A percentile compares a stretch with the other conserved stretches of the same genome.
These are phyloP conservation scores for Stictocephala bisonia DNA, from an alignment of 2,888 invertebrate species.

Conservation along the genomic window DNA sequence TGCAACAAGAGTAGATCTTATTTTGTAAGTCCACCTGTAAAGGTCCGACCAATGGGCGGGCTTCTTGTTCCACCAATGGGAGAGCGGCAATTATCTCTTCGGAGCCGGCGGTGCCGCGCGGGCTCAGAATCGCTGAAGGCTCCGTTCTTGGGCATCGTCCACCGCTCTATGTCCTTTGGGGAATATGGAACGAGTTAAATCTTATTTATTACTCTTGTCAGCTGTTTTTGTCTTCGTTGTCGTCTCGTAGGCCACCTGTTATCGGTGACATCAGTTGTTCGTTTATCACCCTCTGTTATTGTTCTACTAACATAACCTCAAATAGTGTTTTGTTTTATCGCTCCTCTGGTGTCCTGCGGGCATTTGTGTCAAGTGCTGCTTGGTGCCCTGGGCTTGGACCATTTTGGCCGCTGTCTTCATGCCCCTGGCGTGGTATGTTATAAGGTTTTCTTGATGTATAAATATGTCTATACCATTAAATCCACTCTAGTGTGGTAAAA, in stretches of 20 bases:
- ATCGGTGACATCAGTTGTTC: slow-evolving; percentile 40
- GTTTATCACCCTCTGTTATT: slow-evolving; percentile 36
- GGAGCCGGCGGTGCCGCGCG: slow-evolving; percentile 2
- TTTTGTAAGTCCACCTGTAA: slow-evolving; percentile 41
- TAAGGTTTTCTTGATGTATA: too few relatives aligned
- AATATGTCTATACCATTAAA: too few relatives aligned
- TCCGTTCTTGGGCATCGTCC: slow-evolving; percentile 31
- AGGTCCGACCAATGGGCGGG: slow-evolving; percentile 19
- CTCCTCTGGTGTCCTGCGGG: background rate
- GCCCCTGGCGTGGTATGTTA: slow-evolving; percentile 22
- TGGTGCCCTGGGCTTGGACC: slow-evolving; percentile 2
- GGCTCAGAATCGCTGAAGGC: slow-evolving; percentile 40
- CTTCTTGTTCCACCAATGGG: slow-evolving; percentile 16
- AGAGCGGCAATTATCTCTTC: slow-evolving; percentile 33
- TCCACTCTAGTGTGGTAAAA: too few relatives aligned
- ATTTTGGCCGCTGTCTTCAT: background rate
- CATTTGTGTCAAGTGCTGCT: slow-evolving; percentile 16
- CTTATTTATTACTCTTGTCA: slow-evolving; percentile 45
- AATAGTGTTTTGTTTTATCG: slow-evolving; percentile 16
- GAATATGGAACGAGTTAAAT: slow-evolving; percentile 45
- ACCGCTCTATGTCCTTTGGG: slow-evolving; percentile 24
- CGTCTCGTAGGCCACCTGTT: slow-evolving; percentile 26
- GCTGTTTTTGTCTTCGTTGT: slow-evolving; percentile 44
- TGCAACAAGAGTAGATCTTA: slow-evolving; percentile 39
- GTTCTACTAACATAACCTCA: slow-evolving; percentile 19